Evolutionary conservation across 1,140 invertebrate species (phyloP).

Genomic region (Teleopsis dalmanni): DNA sequence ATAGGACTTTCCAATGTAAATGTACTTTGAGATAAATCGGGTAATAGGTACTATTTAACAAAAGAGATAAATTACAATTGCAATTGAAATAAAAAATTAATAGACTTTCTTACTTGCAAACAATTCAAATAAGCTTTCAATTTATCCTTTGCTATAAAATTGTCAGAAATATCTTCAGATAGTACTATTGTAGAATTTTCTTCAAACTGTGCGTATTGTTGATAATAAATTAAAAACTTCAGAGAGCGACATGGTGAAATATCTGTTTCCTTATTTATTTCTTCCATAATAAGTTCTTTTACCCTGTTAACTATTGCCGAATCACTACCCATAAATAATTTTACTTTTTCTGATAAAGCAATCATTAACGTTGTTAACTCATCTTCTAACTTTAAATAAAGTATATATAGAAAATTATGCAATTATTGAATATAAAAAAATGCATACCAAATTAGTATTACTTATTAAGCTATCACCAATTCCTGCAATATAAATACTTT

Average conservation of each 20-base stretch:
- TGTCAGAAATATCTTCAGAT: slow-evolving; percentile 28
- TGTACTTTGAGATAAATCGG: neutral
- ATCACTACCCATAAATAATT: slow-evolving; percentile 23
- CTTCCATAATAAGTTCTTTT: slow-evolving; percentile 23
- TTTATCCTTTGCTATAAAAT: slow-evolving; percentile 19
- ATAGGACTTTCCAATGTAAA: neutral
- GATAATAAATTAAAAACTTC: slow-evolving; percentile 17
- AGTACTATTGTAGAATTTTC: slow-evolving; percentile 31
- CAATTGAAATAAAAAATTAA: neutral
- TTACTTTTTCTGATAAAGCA: slow-evolving; percentile 23
- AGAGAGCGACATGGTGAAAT: slow-evolving; percentile 23
- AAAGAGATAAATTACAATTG: neutral
- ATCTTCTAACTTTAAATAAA: neutral
- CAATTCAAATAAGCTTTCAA: slow-evolving; percentile 27
- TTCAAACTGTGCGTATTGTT: slow-evolving; percentile 27
- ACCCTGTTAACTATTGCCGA: slow-evolving; percentile 22
- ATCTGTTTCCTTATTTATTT: slow-evolving; percentile 16
- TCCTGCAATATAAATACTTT: slow-evolving; percentile 23
- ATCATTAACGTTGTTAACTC: slow-evolving; percentile 17
- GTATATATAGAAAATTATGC: too few species aligned
- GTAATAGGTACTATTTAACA: slow-evolving; percentile 4
- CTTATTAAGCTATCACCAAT: slow-evolving; percentile 21
- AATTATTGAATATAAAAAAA: too few species aligned
- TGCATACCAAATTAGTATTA: too few species aligned
- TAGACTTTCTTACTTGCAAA: slow-evolving; percentile 21